Evolutionary conservation across 2,113 vertebrate genomes (phyloP).

Genomic region (Choloepus hoffmanni): DNA sequence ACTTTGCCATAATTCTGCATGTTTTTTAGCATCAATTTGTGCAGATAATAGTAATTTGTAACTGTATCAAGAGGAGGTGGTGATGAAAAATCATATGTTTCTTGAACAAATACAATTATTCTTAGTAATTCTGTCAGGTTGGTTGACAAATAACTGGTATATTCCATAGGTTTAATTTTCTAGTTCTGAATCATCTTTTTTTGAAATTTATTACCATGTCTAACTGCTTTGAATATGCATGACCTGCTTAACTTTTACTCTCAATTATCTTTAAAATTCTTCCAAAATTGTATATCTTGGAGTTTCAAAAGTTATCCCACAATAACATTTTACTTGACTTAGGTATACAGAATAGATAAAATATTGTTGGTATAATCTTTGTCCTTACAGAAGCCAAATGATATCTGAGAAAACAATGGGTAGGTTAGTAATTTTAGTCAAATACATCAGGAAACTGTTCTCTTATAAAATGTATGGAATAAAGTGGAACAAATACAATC

Average conservation of each 20-base stretch:
- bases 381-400: neutral
- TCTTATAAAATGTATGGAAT: neutral
- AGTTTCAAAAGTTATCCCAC: neutral
- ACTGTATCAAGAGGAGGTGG: neutral
- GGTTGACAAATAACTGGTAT: neutral
- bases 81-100: neutral
- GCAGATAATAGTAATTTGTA: neutral
- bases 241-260: neutral
- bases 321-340: constrained; percentile 27
- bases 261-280: constrained; percentile 38
- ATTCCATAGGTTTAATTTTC: neutral
- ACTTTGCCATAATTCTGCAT: neutral
- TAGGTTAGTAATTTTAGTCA: neutral
- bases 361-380: constrained; percentile 2
- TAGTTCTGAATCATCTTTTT: neutral
- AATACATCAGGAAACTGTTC: neutral
- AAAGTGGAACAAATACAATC: neutral
- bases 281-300: neutral
- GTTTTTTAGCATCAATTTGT: neutral
- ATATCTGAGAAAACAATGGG: neutral
- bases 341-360: neutral
- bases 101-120: constrained; percentile 30
- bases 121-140: constrained; percentile 11
- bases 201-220: neutral
- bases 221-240: neutral